Evolutionary conservation across 2,797 vertebrate species (phyloP).

Genomic region (Muscicapa striata): DNA sequence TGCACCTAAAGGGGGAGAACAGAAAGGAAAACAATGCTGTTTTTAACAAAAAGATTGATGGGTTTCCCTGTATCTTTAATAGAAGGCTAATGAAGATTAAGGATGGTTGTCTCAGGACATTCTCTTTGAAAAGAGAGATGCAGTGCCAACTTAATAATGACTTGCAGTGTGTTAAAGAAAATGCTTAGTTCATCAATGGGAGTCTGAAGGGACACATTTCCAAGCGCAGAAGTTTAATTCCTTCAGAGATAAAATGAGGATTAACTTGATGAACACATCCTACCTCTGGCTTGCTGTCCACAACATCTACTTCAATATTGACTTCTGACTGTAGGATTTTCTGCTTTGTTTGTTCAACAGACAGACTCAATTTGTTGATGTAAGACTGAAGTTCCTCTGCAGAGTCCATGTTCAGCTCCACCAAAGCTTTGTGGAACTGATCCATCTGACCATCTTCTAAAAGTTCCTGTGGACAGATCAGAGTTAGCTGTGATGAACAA

Average conservation of each 20-base stretch:
- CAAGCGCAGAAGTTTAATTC: not conserved
- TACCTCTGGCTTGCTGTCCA: conserved; percentile 89
- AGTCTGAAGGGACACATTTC: not conserved
- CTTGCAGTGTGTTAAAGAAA: not conserved
- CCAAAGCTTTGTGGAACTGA: conserved; percentile 91
- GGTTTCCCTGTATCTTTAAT: not conserved
- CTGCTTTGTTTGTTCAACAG: conserved; percentile 88
- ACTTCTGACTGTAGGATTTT: conserved; percentile 85
- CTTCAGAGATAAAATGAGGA: not conserved
- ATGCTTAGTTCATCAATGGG: not conserved
- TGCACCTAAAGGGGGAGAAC: not conserved
- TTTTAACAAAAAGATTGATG: not conserved
- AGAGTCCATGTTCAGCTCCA: conserved; percentile 98
- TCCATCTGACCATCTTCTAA: conserved; percentile 92
- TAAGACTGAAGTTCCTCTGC: conserved; percentile 96
- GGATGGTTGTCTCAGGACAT: not conserved
- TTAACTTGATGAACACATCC: not conserved
- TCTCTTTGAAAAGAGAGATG: not conserved
- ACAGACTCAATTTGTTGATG: conserved; percentile 89
- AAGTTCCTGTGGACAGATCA: conserved; percentile 83
- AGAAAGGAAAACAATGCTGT: not conserved
- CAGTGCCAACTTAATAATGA: not conserved
- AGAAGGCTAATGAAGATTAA: not conserved
- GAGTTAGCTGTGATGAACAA: not conserved
- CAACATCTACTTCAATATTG: conserved; percentile 79